Evolutionary conservation across 2,888 invertebrate species (phyloP).

Genomic region (Spodoptera exigua): DNA sequence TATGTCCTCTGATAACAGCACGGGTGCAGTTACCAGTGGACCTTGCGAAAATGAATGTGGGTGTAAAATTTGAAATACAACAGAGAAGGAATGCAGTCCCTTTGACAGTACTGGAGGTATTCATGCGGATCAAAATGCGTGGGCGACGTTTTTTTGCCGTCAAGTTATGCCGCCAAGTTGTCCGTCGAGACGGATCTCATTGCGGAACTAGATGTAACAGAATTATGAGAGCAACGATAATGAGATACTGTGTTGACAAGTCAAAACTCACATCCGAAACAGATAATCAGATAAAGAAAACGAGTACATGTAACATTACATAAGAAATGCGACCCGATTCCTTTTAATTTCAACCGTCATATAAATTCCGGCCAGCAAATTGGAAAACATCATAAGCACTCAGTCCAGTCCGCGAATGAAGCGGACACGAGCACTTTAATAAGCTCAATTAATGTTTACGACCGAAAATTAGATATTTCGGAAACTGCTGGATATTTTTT

Average conservation of each 20-base stretch:
- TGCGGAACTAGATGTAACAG: conserved; percentile 63
- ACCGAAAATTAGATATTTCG: conserved; percentile 81
- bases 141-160: conserved; percentile 54
- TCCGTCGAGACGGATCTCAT: conserved; percentile 60
- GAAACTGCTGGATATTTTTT: conserved; percentile 72
- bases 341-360: conserved; percentile 36
- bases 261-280: conserved; percentile 50
- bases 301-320: conserved; percentile 41
- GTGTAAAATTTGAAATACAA: conserved; percentile 56
- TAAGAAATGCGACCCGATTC: conserved; percentile 36
- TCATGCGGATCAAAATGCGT: conserved; percentile 61
- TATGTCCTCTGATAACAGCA: conserved; percentile 62
- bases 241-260: conserved; percentile 54
- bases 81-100: conserved; percentile 60
- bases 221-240: conserved; percentile 56
- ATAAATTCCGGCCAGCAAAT: conserved; percentile 37
- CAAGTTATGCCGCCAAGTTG: conserved; percentile 45
- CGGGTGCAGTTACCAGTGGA: conserved; percentile 61
- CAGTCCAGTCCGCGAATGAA: conserved; percentile 37
- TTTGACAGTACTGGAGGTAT: conserved; percentile 54
- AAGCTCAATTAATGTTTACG: conserved; percentile 79
- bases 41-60: conserved; percentile 66
- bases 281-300: conserved; percentile 48
- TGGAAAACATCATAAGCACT: conserved; percentile 48
- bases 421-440: conserved; percentile 66